A percentile compares a stretch with the other conserved stretches of the same genome.
Evolutionary conservation across 1,140 invertebrate genomes (phyloP).

Genomic region (Ooceraea biroi): DNA sequence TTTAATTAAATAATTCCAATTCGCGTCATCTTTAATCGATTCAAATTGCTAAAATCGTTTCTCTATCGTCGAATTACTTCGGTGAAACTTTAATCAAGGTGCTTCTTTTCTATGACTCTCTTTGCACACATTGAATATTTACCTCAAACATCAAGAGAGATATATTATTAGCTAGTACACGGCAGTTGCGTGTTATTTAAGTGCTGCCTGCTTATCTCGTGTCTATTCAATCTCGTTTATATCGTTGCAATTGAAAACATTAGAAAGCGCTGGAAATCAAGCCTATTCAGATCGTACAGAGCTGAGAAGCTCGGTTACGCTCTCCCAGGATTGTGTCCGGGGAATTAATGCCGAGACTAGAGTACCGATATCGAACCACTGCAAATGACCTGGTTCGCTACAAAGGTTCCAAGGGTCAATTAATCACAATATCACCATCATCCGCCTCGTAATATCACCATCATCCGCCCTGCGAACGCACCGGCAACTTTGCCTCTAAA

Average conservation of each 20-base stretch:
- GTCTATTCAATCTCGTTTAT: conserved; percentile 10
- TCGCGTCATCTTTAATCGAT: too few relatives aligned
- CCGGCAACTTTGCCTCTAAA: conserved; percentile 41
- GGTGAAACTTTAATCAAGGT: too few relatives aligned
- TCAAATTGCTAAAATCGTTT: too few relatives aligned
- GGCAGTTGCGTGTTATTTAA: not conserved
- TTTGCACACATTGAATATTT: not conserved
- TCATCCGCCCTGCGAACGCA: conserved; percentile 3
- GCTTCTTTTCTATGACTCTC: too few relatives aligned
- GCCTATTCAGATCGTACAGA: conserved; percentile 15
- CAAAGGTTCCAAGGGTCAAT: conserved; percentile 51
- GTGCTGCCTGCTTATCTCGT: not conserved
- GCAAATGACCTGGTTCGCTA: conserved; percentile 48
- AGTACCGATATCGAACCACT: conserved; percentile 45
- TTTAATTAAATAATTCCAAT: too few relatives aligned
- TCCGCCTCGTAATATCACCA: conserved; percentile 53
- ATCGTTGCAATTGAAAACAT: conserved; percentile 22
- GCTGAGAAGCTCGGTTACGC: not conserved
- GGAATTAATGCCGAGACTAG: conserved; percentile 37
- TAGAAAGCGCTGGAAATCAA: conserved; percentile 36
- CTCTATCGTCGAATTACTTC: too few relatives aligned
- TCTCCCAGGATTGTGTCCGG: conserved; percentile 24
- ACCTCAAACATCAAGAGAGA: not conserved
- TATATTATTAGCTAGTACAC: not conserved
- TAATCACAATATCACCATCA: conserved; percentile 65